Evolutionary conservation across 2,888 invertebrate genomes (phyloP).

Genomic region (Heliconius ismenius): DNA sequence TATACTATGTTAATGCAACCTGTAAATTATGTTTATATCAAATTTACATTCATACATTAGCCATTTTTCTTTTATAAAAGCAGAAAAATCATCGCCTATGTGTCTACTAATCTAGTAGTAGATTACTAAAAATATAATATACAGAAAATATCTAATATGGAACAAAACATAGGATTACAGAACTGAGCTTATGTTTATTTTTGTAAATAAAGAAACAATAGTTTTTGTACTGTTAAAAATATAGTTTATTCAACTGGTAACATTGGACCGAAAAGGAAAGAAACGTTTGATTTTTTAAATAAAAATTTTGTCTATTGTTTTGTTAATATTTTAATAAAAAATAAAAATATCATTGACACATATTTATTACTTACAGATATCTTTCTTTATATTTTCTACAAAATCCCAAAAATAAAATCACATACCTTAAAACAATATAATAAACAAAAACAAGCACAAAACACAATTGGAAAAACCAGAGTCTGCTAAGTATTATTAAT

Average conservation of each 20-base stretch:
- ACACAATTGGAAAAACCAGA: slow-evolving; percentile 17
- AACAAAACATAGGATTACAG: too few relatives aligned
- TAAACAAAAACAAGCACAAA: neutral
- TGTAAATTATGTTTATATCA: neutral
- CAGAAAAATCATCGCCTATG: too few relatives aligned
- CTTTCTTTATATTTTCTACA: neutral
- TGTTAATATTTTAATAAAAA: neutral
- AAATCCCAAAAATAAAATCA: neutral
- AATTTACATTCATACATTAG: neutral
- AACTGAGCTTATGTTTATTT: too few relatives aligned
- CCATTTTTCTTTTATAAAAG: too few relatives aligned
- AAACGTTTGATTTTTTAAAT: neutral
- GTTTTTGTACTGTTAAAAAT: neutral
- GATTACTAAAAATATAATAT: too few relatives aligned
- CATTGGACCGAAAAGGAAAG: neutral
- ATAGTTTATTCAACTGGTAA: neutral
- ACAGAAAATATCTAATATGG: too few relatives aligned
- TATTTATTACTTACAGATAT: neutral
- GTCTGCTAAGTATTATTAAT: slow-evolving; percentile 17
- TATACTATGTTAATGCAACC: neutral
- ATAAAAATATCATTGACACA: neutral
- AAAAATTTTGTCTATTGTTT: neutral
- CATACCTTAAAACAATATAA: neutral
- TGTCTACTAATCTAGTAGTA: too few relatives aligned
- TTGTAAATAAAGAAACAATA: too few relatives aligned